phyloP scores from a whole-genome alignment of 2,888 invertebrate species.

The Bursaphelenchus okinawaensis region DNA sequence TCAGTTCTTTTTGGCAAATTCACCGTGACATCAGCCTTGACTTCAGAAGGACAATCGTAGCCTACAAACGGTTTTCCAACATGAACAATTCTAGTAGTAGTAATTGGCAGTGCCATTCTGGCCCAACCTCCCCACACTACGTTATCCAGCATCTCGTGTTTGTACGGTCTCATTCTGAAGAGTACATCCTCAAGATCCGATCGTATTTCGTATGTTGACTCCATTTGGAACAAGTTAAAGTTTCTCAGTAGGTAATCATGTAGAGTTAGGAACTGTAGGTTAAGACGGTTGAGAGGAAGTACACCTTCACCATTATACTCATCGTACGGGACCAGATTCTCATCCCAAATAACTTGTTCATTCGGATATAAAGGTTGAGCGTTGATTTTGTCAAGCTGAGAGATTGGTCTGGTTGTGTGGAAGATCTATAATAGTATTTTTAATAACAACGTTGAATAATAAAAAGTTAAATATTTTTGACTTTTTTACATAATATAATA shows the following conservation, averaged over 20 bases:
- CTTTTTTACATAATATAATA: not conserved
- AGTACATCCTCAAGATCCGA: constrained; percentile 97
- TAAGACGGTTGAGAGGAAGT: constrained; percentile 88
- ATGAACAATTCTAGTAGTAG: constrained; percentile 22
- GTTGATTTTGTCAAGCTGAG: constrained; percentile 80
- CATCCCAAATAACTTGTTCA: constrained; percentile 96
- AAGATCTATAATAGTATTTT: constrained; percentile 26
- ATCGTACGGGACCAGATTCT: constrained; percentile 93
- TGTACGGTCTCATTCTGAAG: constrained; percentile 88
- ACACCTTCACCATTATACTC: constrained; percentile 83
- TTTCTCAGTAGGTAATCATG: constrained; percentile 95
- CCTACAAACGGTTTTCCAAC: constrained; percentile 66
- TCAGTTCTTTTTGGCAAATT: constrained; percentile 82
- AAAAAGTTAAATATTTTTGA: constrained; percentile 5
- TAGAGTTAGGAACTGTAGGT: constrained; percentile 91
- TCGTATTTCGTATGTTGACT: constrained; percentile 79
- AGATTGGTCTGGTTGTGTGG: constrained; percentile 44
- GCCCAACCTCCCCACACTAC: constrained; percentile 95
- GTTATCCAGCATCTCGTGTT: constrained; percentile 53
- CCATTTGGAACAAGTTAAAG: constrained; percentile 91
- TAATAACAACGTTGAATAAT: not conserved
- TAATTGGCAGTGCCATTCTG: constrained; percentile 90
- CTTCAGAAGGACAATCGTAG: constrained; percentile 87
- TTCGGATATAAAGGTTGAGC: constrained; percentile 98
- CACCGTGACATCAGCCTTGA: constrained; percentile 87